Evolutionary conservation across 1,140 invertebrate species (phyloP).

Genomic region (Drosophila asahinai): DNA sequence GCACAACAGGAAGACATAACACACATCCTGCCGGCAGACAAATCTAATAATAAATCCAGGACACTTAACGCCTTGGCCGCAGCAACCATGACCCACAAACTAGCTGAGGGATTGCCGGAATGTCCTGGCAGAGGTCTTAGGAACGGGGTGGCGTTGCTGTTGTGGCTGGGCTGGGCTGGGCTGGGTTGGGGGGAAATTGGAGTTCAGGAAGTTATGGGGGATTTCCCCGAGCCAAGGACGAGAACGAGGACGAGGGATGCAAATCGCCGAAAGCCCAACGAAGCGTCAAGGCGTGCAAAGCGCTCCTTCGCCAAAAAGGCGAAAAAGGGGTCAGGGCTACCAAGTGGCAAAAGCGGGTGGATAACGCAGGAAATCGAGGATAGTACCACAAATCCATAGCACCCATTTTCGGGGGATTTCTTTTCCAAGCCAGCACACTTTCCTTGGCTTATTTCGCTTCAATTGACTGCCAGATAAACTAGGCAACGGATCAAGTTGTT

Average conservation of each 20-base stretch:
- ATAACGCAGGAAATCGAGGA: not conserved
- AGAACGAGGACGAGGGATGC: conserved; percentile 53
- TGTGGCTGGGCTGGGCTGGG: not conserved
- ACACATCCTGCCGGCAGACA: conserved; percentile 65
- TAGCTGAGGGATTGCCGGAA: conserved; percentile 54
- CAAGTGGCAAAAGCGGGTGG: not conserved
- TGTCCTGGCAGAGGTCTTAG: not conserved
- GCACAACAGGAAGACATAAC: conserved; percentile 64
- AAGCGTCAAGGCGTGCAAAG: conserved; percentile 61
- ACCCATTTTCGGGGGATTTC: conserved; percentile 59
- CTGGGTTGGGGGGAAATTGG: conserved; percentile 5
- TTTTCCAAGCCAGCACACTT: conserved; percentile 23
- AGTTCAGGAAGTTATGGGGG: conserved; percentile 18
- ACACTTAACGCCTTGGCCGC: conserved; percentile 80
- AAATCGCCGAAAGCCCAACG: conserved; percentile 71
- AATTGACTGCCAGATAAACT: conserved; percentile 32
- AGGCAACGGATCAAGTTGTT: conserved; percentile 1
- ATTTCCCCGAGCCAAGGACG: not conserved
- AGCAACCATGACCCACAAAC: conserved; percentile 75
- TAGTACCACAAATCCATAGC: conserved; percentile 61
- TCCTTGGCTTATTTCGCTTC: conserved; percentile 38
- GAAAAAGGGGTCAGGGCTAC: conserved; percentile 9
- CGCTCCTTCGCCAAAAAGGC: conserved; percentile 12
- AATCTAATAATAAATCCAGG: conserved; percentile 83
- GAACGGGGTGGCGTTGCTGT: not conserved